Base-by-base conservation (phyloP, 2,888 invertebrate genomes). In the Petrolisthes manimaculis region DNA sequence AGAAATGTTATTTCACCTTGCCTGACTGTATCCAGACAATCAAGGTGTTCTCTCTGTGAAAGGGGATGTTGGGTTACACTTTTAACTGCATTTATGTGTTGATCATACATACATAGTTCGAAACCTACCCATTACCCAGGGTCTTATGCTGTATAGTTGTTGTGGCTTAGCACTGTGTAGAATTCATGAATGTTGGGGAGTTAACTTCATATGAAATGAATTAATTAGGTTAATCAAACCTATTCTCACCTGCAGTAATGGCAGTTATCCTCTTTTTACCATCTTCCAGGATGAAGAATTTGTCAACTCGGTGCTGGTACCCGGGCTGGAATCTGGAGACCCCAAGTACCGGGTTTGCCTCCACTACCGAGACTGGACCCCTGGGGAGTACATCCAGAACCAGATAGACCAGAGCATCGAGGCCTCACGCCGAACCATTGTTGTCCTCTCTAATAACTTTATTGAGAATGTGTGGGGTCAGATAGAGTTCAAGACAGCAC, bases 391-490 rank as follows among this genome's bases (percentile, higher is more conserved):
- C 92, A 97, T 97, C 91, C 94, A 94, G 69, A 92, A 93, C 84
- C 95, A 96, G 92, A 96, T 97, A 77, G 94, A 95, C 0, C 94
- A 95, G 61, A 96, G 96, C 0, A 96, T 96, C 0, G 94, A 95
- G 51, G 94, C 95, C 55, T 96, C 96, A 0, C 94, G 95, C 67
- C 93, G 96, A 71, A 95, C 97, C 37, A 94, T 96, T 91, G 95
- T 96, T 1, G 94, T 97, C 80, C 93, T 96, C 75, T 95, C 96
- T 18, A 94, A 95, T 88, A 95, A 96, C 93, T 96, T 96, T 92
- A 92, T 96, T 12, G 94, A 95, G 89, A 96, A 96, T 90, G 94
- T 95, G 14, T 96, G 96, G 96, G 95, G 96, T 0, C 94, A 94
- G 91, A 94, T 96, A 94, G 96, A 96, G 92, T 96, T 96, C 92